Conservation (phyloP, 1,140 invertebrate species). For the Lepidostoma basale region DNA sequence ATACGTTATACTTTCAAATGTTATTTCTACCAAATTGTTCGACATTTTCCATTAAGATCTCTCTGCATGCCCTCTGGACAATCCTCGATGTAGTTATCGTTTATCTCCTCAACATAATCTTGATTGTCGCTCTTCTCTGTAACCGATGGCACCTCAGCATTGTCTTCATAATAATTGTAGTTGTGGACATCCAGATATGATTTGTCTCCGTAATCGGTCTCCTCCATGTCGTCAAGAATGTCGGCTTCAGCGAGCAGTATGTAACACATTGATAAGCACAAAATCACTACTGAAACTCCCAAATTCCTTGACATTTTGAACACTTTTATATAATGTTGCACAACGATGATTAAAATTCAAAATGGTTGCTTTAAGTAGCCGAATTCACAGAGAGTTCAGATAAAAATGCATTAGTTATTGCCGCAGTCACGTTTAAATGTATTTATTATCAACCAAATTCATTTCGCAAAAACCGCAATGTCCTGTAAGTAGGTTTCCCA, state of each 20-base stretch:
- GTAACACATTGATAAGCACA: neutral
- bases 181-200: neutral
- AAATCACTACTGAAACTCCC: neutral
- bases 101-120: neutral
- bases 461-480: conserved; percentile 10
- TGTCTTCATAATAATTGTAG: neutral
- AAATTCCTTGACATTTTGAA: neutral
- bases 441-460: too few species aligned
- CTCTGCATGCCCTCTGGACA: conserved; percentile 8
- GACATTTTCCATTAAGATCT: conserved; percentile 5
- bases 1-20: too few species aligned
- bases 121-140: too few species aligned
- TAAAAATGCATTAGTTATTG: too few species aligned
- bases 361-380: neutral
- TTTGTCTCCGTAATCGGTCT: neutral
- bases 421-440: too few species aligned
- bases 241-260: neutral
- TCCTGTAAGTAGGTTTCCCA: too few species aligned
- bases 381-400: too few species aligned
- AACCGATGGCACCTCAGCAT: too few species aligned
- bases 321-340: neutral
- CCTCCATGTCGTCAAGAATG: neutral
- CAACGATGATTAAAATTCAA: neutral
- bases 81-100: neutral
- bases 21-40: conserved; percentile 5